Base-by-base conservation (phyloP, 92 coral and sea anemone species). In the Isaurus tuberculatus region DNA sequence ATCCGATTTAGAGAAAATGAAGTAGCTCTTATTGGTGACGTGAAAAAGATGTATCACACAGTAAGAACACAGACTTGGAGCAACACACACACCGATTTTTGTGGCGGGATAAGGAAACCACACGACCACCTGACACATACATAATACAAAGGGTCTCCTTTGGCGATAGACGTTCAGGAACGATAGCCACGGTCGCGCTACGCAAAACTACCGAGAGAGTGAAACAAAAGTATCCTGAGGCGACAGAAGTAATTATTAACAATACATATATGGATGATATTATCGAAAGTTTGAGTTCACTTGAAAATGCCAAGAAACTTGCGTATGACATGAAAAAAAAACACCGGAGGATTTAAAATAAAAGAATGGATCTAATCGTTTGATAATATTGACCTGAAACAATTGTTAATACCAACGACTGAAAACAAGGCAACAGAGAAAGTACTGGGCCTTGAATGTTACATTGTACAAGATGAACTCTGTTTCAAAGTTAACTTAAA, bases 1-100 rank as follows among this genome's bases (percentile, higher is more conserved):
- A 51, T 89, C 11, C 85, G 89, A 29, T 89, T 89, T 70, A 70
- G 92, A 70, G 86, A 89, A 46, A 46, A 75, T 16, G 65, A 23
- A 43, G 80, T 63, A 17, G 90, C 87, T 10, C 0, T 82, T 7
- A 28, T 34, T 37, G 86, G 85, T 31, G 90, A 86, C 46, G 66
- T 60, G 66, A 27, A 60, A 60, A 60, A 60, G 66, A 60, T 60
- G 66, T 60, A 60, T 31, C 66, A 60, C 31, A 60, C 66, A 60
- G 32, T 61, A 25, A 61, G 23, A 26, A 61, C 67, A 19, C 22
- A 25, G 8, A 26, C 22, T 27, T 61, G 4, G 86, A 81, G 63
- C 79, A 81, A 31, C 86, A 81, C 42, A 75, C 65, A 20, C 86
- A 81, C 66, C 43, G 65, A 36, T 81, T 65, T 68, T 31, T 81